Evolutionary conservation across 2,888 invertebrate species (phyloP), one percentile per base, ranked within the genome.

Genomic region (Orthosia gracilis): DNA sequence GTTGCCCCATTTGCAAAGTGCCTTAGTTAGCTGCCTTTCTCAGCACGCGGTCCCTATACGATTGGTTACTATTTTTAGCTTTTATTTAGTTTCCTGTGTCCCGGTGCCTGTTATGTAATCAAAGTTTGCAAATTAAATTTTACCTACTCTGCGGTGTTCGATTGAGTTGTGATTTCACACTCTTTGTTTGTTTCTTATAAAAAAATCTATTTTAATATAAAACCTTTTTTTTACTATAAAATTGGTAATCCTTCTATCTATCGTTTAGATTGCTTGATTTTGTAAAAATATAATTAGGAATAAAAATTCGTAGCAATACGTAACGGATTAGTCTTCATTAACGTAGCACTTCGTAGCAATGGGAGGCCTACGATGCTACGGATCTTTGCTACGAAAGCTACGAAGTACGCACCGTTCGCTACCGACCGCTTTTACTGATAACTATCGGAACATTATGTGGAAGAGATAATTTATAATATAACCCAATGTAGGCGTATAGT

Each of bases 361-460:
- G 78, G 79, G 69, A 74, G 79, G 50, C 79, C 50, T 70, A 21
- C 76, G 57, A 52, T 23, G 59, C 69, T 77, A 73, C 73, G 73
- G 15, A 12, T 47, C 31, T 31, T 15, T 54, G 77, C 59, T 50
- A 50, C 52, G 61, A 57, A 58, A 13, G 18, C 79, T 79, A 72
- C 79, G 72, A 54, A 59, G 26, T 63, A 23, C 31, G 73, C n/a
- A 64, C 15, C 40, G 15, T 45, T 15, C 15, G 45, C 49, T 61
- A 54, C 21, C 18, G 18, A 7, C 31, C 31, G 26, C 58, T 15
- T 11, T 17, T 31, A 52, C 31, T 2, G 13, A 17, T 47, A 26
- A 15, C 11, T 47, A 31, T n/a, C 21, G 2, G 13, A 26, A 21
- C 11, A 17, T 57, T 31, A 0, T 47, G 12, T 7, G 17, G 7